Evolutionary conservation across 2,888 invertebrate genomes (phyloP).

Genomic region (Clistopyga incitator): DNA sequence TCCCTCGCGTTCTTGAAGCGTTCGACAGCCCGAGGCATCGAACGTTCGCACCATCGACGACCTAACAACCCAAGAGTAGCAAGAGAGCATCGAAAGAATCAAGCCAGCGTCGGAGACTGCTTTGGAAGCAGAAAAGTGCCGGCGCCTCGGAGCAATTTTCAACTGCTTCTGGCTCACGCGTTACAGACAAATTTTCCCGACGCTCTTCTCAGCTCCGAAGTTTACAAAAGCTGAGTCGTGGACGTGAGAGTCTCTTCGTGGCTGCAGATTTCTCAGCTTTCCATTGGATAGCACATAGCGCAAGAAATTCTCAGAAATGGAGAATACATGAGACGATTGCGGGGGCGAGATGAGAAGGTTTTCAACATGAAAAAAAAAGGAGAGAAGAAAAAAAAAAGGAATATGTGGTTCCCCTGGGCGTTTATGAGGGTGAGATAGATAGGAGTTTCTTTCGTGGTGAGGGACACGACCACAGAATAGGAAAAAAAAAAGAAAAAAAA

Average conservation of each 20-base stretch:
- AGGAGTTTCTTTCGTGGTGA: conserved; percentile 35
- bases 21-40: conserved; percentile 11
- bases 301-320: neutral
- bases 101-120: neutral
- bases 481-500: conserved; percentile 28
- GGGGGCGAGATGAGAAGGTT: conserved; percentile 18
- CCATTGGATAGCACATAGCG: neutral
- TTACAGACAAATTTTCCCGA: conserved; percentile 31
- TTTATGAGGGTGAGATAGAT: conserved; percentile 39
- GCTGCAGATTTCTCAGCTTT: conserved; percentile 20
- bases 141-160: conserved; percentile 40
- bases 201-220: conserved; percentile 5
- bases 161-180: conserved; percentile 48
- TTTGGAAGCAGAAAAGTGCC: conserved; percentile 16
- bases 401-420: conserved; percentile 37
- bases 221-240: conserved; percentile 19
- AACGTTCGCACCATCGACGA: conserved; percentile 35
- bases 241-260: neutral
- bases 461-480: conserved; percentile 32
- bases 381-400: conserved; percentile 7
- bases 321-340: conserved; percentile 54
- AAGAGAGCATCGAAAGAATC: conserved; percentile 5
- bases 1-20: conserved; percentile 2
- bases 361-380: conserved; percentile 26
- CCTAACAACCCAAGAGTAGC: conserved; percentile 1